phyloP scores from a whole-genome alignment of 2,113 vertebrate species.

The Platanista minor region DNA sequence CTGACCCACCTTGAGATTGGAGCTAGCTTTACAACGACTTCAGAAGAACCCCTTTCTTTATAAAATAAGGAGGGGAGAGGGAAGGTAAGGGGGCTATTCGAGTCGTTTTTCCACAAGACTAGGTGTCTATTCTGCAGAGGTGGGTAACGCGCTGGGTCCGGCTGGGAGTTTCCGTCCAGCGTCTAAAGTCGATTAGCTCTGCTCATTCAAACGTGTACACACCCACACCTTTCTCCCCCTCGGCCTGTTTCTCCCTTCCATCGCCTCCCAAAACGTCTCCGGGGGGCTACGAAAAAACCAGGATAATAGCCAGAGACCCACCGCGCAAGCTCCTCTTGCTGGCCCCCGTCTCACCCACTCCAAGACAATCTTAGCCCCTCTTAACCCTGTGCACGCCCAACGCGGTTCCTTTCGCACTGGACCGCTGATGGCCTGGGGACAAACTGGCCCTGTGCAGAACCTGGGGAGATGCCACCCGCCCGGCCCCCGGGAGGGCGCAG shows the following conservation, averaged over 20 bases:
- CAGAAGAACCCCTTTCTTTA: neutral
- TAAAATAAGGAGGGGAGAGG: neutral
- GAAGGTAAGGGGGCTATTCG: accelerated
- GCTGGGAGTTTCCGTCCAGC: neutral
- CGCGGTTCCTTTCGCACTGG: neutral
- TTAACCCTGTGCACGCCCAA: neutral
- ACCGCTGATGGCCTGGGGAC: neutral
- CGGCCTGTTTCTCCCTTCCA: neutral
- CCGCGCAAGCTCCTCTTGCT: too few relatives aligned
- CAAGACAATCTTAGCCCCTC: neutral
- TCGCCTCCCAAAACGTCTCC: neutral
- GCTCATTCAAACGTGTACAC: neutral
- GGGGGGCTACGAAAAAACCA: neutral
- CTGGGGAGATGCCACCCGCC: conserved; percentile 28
- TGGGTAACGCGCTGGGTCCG: neutral
- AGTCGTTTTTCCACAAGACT: neutral
- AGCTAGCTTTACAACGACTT: neutral
- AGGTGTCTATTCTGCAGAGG: neutral
- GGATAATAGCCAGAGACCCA: neutral
- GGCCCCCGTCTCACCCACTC: too few relatives aligned
- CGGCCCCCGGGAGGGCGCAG: neutral
- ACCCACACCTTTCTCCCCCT: neutral
- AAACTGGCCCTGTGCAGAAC: neutral
- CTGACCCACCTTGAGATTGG: neutral
- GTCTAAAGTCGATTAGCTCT: neutral